These are phyloP conservation scores for Heliconius erato DNA, from an alignment of 2,888 invertebrate species.

Conservation along the genomic window DNA sequence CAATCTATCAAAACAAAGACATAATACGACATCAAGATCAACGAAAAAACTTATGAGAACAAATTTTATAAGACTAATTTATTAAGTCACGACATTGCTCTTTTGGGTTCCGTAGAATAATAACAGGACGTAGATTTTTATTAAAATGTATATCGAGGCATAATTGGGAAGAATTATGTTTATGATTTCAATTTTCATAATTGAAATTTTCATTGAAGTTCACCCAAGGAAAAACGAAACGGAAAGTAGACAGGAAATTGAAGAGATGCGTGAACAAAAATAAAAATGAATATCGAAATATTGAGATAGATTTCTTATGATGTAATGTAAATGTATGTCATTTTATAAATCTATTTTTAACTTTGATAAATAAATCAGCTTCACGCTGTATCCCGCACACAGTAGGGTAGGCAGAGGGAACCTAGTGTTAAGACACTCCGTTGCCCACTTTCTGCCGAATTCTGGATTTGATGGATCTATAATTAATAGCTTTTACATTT, in stretches of 20 bases:
- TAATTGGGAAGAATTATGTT: neutral
- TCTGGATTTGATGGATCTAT: too few relatives aligned
- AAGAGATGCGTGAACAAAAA: neutral
- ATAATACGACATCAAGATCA: slow-evolving; percentile 11
- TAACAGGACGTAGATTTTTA: neutral
- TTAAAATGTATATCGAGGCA: neutral
- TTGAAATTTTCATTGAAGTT: too few relatives aligned
- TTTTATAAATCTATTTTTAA: too few relatives aligned
- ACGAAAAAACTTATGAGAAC: neutral
- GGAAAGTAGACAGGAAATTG: neutral
- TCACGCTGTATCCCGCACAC: too few relatives aligned
- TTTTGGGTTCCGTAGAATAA: slow-evolving; percentile 25
- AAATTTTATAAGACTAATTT: slow-evolving; percentile 6
- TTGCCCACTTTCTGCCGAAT: too few relatives aligned
- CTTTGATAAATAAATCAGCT: too few relatives aligned
- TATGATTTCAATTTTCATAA: neutral
- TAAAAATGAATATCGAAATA: neutral
- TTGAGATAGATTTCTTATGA: too few relatives aligned
- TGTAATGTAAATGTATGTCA: too few relatives aligned
- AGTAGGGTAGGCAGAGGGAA: too few relatives aligned
- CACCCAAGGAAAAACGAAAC: too few relatives aligned
- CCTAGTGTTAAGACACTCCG: too few relatives aligned
- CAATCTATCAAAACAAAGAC: slow-evolving; percentile 1
- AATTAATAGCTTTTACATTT: too few relatives aligned
- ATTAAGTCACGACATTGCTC: slow-evolving; percentile 27